Percentiles rank a stretch among this genome's conserved stretches.
These are phyloP conservation scores for Eospalax fontanierii DNA, from an alignment of 2,797 vertebrate species.

Conservation along the genomic window DNA sequence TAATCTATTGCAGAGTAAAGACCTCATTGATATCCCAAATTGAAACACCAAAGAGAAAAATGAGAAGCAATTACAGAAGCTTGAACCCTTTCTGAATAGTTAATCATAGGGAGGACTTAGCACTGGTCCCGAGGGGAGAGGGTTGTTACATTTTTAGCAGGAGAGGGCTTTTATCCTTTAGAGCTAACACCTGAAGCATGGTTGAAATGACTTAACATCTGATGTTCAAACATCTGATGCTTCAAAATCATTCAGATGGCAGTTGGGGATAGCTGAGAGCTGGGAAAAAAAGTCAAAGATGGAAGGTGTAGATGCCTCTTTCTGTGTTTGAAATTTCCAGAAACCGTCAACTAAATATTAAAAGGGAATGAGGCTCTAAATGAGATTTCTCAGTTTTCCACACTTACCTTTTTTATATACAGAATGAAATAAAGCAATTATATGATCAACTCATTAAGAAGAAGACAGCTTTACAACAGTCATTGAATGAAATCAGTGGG, in stretches of 20 bases:
- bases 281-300: background rate
- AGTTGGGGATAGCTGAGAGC: background rate
- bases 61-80: background rate
- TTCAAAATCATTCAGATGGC: background rate
- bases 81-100: background rate
- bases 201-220: background rate
- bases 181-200: background rate
- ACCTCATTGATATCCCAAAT: background rate
- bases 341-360: background rate
- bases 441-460: constrained; percentile 93
- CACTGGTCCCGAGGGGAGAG: background rate
- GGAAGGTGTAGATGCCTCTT: background rate
- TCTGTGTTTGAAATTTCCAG: constrained; percentile 36
- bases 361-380: background rate
- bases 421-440: constrained; percentile 92
- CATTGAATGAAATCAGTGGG: constrained; percentile 84
- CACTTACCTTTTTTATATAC: constrained; percentile 84
- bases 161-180: background rate
- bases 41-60: constrained; percentile 1
- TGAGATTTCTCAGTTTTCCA: constrained; percentile 6
- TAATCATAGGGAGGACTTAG: constrained; percentile 18
- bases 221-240: background rate
- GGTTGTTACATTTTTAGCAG: constrained; percentile 19
- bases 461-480: constrained; percentile 88
- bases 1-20: no score